Conservation (phyloP, 2,888 invertebrate species). For the Heteropelma amictum region DNA sequence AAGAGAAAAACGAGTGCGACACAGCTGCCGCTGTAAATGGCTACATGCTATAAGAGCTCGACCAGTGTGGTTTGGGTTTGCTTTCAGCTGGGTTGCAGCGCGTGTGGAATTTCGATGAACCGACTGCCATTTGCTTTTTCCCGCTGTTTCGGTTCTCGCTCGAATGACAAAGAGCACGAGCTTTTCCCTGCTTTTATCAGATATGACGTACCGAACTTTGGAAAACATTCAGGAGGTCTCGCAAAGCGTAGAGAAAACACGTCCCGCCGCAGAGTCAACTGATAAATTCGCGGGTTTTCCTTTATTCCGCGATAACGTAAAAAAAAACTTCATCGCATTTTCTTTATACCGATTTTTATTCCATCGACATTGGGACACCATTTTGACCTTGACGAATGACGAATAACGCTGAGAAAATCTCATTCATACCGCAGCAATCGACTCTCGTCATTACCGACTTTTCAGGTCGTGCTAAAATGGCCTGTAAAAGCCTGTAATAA, state of each 20-base stretch:
- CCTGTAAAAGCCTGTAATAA: too few species aligned
- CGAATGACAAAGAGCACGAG: slow-evolving; percentile 53
- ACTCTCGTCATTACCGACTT: too few species aligned
- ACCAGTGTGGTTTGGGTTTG: slow-evolving; percentile 67
- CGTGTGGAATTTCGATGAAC: slow-evolving; percentile 73
- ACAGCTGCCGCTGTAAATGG: slow-evolving; percentile 57
- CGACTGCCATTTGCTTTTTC: slow-evolving; percentile 45
- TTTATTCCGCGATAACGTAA: background rate
- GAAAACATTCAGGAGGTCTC: slow-evolving; percentile 1
- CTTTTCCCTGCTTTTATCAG: slow-evolving; percentile 16
- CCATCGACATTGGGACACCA: too few species aligned
- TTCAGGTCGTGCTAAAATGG: too few species aligned
- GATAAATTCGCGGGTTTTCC: background rate
- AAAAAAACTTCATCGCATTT: too few species aligned
- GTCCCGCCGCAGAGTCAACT: background rate
- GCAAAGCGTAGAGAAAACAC: background rate
- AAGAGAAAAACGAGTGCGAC: slow-evolving; percentile 10
- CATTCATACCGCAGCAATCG: too few species aligned
- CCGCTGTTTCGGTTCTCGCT: slow-evolving; percentile 29
- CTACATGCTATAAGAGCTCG: slow-evolving; percentile 11
- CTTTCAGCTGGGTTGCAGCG: slow-evolving; percentile 66
- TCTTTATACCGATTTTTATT: too few species aligned
- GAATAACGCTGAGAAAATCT: too few species aligned
- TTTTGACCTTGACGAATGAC: too few species aligned
- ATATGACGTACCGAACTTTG: slow-evolving; percentile 6